A percentile compares a stretch with the other conserved stretches of the same genome.
Conservation (phyloP, 2,113 vertebrate species). For the Loxodonta africana region DNA sequence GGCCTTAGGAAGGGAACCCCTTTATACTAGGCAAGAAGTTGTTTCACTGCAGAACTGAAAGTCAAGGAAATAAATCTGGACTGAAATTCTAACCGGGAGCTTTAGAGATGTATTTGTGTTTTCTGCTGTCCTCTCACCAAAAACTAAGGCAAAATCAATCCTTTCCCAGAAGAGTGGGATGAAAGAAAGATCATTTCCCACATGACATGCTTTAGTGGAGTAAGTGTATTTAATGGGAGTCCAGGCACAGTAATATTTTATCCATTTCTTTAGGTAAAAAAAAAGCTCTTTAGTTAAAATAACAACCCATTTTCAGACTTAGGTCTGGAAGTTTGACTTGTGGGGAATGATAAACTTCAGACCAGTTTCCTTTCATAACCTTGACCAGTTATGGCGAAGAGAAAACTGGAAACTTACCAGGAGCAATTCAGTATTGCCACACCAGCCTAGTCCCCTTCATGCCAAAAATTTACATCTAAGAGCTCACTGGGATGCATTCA, state of each 20-base stretch:
- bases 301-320: not conserved
- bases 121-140: not conserved
- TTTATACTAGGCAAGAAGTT: not conserved
- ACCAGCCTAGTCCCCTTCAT: not conserved
- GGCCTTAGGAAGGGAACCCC: not conserved
- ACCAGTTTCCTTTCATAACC: not conserved
- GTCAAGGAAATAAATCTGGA: not conserved
- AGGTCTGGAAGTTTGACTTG: slow-evolving; percentile 2
- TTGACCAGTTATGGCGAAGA: not conserved
- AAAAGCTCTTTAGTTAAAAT: slow-evolving; percentile 27
- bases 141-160: slow-evolving; percentile 20
- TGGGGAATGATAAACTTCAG: slow-evolving; percentile 38
- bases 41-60: slow-evolving; percentile 19
- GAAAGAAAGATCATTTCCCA: not conserved
- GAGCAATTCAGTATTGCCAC: not conserved
- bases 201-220: not conserved
- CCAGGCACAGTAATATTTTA: not conserved
- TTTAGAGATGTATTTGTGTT: slow-evolving; percentile 12
- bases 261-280: not conserved
- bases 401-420: not conserved
- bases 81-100: not conserved
- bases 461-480: not conserved
- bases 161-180: not conserved
- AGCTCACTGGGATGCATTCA: not conserved
- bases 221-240: not conserved